Evolutionary conservation across 2,888 invertebrate species (phyloP), one percentile per base, ranked within the genome.

Genomic region (Lottia scabra): DNA sequence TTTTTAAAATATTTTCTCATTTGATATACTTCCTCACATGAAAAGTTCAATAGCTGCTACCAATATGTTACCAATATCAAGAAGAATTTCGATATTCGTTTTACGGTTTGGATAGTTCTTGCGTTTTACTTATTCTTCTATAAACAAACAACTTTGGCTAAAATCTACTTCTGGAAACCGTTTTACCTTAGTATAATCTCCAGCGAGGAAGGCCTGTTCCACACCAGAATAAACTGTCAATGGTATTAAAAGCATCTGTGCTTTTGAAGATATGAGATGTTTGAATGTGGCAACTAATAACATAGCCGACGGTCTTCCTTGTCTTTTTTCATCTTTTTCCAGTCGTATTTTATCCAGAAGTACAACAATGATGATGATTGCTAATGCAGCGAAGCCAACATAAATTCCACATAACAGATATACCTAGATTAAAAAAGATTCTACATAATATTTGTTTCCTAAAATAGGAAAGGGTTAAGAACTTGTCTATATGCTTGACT

Each of bases 181-280:
- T 38, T 90, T 85, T 78, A 91, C 91, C 82, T 90, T 89, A 0
- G 91, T 91, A 80, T 88, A 92, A 66, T 91, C 90, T 1, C 97
- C 97, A 23, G 96, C 95, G 81, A 97, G 95, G 90, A 97, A 98
- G 0, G 97, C 98, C 89, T 98, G 98, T 88, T 98, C 98, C 93
- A 99, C 95, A 72, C 98, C 98, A 84, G 97, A 97, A 94, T 96
- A 99, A 68, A 99, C 91, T 0, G 98, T 99, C 77, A 99, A 94
- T 0, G 98, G 98, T 78, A 98, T 96, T 46, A 99, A 92, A 8
- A 98, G 92, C 84, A 97, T 94, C 87, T 98, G 97, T 87, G 96
- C 95, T 0, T 95, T 95, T 88, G 97, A 80, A 6, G 77, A 95
- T 90, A 94, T 95, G 86, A 97, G 91, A 87, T 98, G 98, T 87